Base-by-base conservation (phyloP, 2,113 vertebrate species). In the Calidris pygmaea region DNA sequence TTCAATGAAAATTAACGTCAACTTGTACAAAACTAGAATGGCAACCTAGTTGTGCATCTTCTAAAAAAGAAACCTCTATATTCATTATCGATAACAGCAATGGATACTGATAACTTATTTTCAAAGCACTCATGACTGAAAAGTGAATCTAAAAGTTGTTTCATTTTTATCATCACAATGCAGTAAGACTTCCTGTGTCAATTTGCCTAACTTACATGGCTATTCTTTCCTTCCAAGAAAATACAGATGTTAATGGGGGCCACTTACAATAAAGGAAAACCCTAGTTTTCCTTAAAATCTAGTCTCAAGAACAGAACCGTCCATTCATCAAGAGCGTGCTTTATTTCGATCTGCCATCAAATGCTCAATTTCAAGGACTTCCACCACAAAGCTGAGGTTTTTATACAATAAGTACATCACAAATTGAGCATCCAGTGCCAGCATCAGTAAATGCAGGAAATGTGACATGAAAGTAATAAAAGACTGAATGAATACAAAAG, bases 331-430 rank as follows among this genome's bases (percentile, higher is more conserved):
- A 77, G 71, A 90, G 50, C 29, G 30, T 50, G 34, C 50, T 91
- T 93, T 93, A 89, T 68, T 87, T 85, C 87, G 91, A 66, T 47
- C 32, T 75, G 79, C 45, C 59, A 95, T 65, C 67, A 71, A 95
- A 95, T 92, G 56, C 85, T 60, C 16, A 1, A 83, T 85, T 95
- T 70, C 85, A 88, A 95, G 90, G 71, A 92, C 91, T 72, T 84
- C 48, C 41, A 67, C 43, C 47, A 58, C 30, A 77, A 37, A 89
- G 20, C 59, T 59, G 63, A 92, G 37, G 29, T 37, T 89, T 91
- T 74, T 62, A 29, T 32, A 90, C 56, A 86, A 6, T 32, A 22
- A 85, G 26, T 50, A 35, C 52, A 45, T 63, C 79, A 75, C 30
- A 93, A 84, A 83, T 68, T 15, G 87, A 93, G 73, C 66, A 96